Base-by-base conservation (phyloP, 2,797 vertebrate species). In the Pristis pectinata region DNA sequence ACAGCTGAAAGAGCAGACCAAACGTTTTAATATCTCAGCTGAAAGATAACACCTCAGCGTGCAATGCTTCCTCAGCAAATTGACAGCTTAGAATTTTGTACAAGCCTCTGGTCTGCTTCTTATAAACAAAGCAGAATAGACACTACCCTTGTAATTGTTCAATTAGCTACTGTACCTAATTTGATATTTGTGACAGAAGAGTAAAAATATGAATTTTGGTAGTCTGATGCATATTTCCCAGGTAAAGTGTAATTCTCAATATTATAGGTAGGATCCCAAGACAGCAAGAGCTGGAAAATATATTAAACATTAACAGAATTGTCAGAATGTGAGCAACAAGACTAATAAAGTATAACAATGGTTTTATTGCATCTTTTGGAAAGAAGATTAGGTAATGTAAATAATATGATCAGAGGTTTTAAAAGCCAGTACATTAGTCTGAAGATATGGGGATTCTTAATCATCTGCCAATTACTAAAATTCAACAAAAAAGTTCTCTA, bases 401-500 rank as follows among this genome's bases (percentile, higher is more conserved):
- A 87, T 3, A 64, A 67, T 91, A 19, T 7, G 7, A 91, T n/a
- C 13, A 34, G 6, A 89, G 37, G 17, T 19, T 41, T 91, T 37
- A 64, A 91, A 64, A 91, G 1, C 56, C 6, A 34, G 27, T 34
- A 83, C 4, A 27, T 49, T 24, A n/a, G 34, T n/a, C 17, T 17
- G 64, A 91, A 2, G n/a, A 37, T 22, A 64, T 41, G 59, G 59
- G 34, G 61, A 91, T 19, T 17, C 5, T 24, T n/a, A 9, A 56
- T 91, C 41, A 67, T 91, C 59, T 91, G 34, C 9, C 7, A 91
- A 67, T 41, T 64, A 61, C 34, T n/a, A 41, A 64, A 24, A 8
- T 89, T 59, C 56, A 76, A 59, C 49, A 30, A 70, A 17, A 44
- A 59, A 30, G 4, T 95, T 56, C 72, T 95, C 80, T 95, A n/a